Evolutionary conservation across 2,797 vertebrate species (phyloP).

Genomic region (Agapornis canus): DNA sequence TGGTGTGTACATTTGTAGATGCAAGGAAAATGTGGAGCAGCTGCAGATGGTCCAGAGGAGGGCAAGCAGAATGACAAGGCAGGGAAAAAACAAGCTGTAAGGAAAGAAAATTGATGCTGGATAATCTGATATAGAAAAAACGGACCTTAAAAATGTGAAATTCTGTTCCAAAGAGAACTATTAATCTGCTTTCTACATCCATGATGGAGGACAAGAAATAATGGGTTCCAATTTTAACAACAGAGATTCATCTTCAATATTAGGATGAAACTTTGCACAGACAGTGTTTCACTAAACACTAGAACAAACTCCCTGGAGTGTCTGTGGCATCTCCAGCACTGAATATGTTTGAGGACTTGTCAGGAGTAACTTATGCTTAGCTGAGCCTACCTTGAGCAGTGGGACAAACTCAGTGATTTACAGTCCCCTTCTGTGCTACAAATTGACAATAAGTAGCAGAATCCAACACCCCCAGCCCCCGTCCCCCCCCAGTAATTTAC

Average conservation of each 20-base stretch:
- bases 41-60: not conserved
- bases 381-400: not conserved
- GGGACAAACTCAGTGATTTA: not conserved
- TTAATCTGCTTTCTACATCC: not conserved
- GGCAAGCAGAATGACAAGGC: not conserved
- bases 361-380: not conserved
- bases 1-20: fast-evolving
- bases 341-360: not conserved
- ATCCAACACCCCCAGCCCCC: not conserved
- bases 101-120: not conserved
- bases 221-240: not conserved
- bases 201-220: not conserved
- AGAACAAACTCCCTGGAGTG: not conserved
- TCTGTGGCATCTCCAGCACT: not conserved
- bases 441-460: not conserved
- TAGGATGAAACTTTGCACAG: not conserved
- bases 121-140: not conserved
- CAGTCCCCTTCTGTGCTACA: not conserved
- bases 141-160: not conserved
- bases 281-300: not conserved
- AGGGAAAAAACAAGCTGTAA: not conserved
- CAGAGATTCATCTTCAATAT: not conserved
- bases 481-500: not conserved
- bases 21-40: not conserved
- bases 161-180: not conserved